Evolutionary conservation across 2,113 vertebrate species (phyloP), one percentile per base, ranked within the genome.

Genomic region (Empidonax traillii): DNA sequence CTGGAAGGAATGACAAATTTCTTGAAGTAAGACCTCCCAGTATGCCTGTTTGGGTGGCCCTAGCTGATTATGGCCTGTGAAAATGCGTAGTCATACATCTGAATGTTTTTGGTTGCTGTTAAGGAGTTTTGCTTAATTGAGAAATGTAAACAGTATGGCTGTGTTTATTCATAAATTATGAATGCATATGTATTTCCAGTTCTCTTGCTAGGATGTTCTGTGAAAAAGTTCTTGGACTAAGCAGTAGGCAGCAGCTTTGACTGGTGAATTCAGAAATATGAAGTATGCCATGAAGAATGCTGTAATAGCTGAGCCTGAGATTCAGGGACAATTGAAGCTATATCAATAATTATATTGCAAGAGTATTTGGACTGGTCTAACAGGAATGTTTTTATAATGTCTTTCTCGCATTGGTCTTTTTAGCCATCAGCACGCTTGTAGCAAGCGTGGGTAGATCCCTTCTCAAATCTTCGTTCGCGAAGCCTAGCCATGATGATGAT

Each of bases 151-250:
- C 71, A 55, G 24, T 46, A 8, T 65, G 46, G 15, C 52, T 78
- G 25, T 69, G 41, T 93, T 93, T 96, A 88, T 96, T 96, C 76
- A 90, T 88, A 68, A 90, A 68, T 90, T 86, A 65, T 90, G 79
- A 95, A 93, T 95, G 53, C 76, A 18, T 81, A 52, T 83, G 58
- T 93, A 85, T 96, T 94, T 90, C 56, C 61, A 39, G 24, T 72
- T 94, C 44, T 71, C 15, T 61, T 75, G 27, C 41, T 78, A 14
- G 22, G 18, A 8, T 78, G 15, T 67, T 92, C 47, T 83, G 16
- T 80, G 31, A 65, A 88, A 87, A 92, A 86, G 21, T 37, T 14
- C 67, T 76, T 30, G 47, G 16, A 74, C n/a, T 59, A 63, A 81
- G 69, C 24, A 72, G 5, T 51, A 78, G 47, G 74, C 73, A 61